Evolutionary conservation across 1,140 invertebrate species (phyloP).

Genomic region (Lepidurus couesii): DNA sequence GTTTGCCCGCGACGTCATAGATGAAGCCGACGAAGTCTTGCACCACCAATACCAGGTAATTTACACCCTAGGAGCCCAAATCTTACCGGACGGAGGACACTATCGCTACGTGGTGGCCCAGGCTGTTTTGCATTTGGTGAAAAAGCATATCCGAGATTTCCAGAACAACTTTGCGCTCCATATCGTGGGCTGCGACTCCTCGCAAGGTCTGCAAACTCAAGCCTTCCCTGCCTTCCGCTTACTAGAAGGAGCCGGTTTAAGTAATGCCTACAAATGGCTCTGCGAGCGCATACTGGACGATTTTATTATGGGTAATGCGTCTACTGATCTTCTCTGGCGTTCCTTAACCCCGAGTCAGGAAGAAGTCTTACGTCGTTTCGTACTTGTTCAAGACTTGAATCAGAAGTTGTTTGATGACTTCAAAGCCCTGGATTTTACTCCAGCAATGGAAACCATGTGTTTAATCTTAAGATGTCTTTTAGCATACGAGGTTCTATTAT

Average conservation of each 20-base stretch:
- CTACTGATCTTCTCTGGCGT: background rate
- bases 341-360: background rate
- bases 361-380: background rate
- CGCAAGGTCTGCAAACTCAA: background rate
- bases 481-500: slow-evolving; percentile 35
- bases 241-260: background rate
- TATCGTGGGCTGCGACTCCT: slow-evolving; percentile 20
- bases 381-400: background rate
- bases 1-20: slow-evolving; percentile 35
- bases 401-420: background rate
- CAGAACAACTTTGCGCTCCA: background rate
- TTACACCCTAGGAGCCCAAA: slow-evolving; percentile 36
- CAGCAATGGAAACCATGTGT: slow-evolving; percentile 30
- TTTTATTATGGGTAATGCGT: background rate
- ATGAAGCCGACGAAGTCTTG: slow-evolving; percentile 38
- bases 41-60: slow-evolving; percentile 38
- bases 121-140: slow-evolving; percentile 25
- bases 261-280: background rate
- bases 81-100: slow-evolving; percentile 30
- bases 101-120: slow-evolving; percentile 35
- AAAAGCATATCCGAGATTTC: slow-evolving; percentile 16
- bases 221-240: background rate
- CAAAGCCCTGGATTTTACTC: background rate
- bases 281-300: background rate
- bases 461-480: slow-evolving; percentile 36